Evolutionary conservation across 2,113 vertebrate genomes (phyloP).

Genomic region (Rostratula benghalensis): DNA sequence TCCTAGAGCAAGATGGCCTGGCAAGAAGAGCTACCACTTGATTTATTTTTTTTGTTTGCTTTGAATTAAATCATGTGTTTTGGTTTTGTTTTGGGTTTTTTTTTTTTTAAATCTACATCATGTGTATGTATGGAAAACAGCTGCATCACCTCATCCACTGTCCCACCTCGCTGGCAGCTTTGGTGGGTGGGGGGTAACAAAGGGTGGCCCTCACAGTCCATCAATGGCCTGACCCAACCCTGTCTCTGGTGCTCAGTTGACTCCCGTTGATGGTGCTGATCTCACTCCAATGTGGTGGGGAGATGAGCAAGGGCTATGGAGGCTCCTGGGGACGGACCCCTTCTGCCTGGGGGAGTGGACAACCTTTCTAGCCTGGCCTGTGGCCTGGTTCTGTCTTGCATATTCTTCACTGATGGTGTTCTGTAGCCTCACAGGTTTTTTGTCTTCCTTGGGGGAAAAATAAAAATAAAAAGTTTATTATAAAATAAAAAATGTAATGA

Average conservation of each 20-base stretch:
- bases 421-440: conserved; percentile 48
- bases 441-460: conserved; percentile 42
- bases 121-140: neutral
- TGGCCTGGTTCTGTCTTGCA: neutral
- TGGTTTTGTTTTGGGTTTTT: too few relatives aligned
- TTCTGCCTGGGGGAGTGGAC: neutral
- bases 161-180: neutral
- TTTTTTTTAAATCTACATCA: conserved; percentile 32
- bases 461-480: conserved; percentile 50
- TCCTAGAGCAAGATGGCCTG: conserved; percentile 55
- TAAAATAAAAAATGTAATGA: conserved; percentile 62
- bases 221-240: neutral
- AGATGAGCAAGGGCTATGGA: neutral
- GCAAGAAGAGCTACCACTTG: conserved; percentile 3
- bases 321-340: neutral
- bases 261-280: neutral
- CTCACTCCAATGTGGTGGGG: neutral
- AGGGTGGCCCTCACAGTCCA: neutral
- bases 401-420: conserved; percentile 15
- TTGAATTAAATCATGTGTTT: conserved; percentile 22
- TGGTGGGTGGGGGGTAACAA: neutral
- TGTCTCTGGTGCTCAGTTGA: neutral
- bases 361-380: neutral
- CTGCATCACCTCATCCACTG: neutral
- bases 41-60: neutral